These are phyloP conservation scores for Microplitis deprimator DNA, from an alignment of 2,888 invertebrate genomes.

Conservation along the genomic window DNA sequence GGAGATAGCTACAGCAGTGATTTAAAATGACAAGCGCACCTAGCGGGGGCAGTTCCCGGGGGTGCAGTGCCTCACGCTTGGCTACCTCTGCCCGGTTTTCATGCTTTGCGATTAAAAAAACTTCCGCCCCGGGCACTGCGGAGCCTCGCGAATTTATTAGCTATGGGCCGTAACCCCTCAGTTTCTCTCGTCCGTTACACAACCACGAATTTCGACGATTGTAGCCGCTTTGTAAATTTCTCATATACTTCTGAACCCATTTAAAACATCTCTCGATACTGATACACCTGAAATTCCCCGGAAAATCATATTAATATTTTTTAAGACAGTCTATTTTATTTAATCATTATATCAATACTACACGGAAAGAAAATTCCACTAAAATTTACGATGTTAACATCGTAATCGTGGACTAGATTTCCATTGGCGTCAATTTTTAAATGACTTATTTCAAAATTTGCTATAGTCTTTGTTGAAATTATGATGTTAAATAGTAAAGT, in stretches of 20 bases:
- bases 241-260: neutral
- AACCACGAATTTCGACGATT: constrained; percentile 37
- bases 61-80: constrained; percentile 68
- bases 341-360: no score
- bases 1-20: constrained; percentile 60
- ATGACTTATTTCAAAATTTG: no score
- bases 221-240: constrained; percentile 22
- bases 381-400: no score
- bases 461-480: no score
- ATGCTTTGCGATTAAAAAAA: constrained; percentile 67
- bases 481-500: no score
- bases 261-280: no score
- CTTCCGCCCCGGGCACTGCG: constrained; percentile 65
- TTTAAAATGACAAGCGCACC: constrained; percentile 70
- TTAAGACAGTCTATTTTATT: no score
- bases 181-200: constrained; percentile 48
- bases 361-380: no score
- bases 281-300: no score
- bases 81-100: constrained; percentile 59
- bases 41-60: constrained; percentile 63
- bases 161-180: constrained; percentile 52
- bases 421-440: no score
- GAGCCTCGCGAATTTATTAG: constrained; percentile 68
- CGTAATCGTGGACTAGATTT: no score
- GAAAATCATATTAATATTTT: no score